A percentile compares a stretch with the other conserved stretches of the same genome.
Evolutionary conservation across 2,797 vertebrate species (phyloP).

Genomic region (Eremophila alpestris): DNA sequence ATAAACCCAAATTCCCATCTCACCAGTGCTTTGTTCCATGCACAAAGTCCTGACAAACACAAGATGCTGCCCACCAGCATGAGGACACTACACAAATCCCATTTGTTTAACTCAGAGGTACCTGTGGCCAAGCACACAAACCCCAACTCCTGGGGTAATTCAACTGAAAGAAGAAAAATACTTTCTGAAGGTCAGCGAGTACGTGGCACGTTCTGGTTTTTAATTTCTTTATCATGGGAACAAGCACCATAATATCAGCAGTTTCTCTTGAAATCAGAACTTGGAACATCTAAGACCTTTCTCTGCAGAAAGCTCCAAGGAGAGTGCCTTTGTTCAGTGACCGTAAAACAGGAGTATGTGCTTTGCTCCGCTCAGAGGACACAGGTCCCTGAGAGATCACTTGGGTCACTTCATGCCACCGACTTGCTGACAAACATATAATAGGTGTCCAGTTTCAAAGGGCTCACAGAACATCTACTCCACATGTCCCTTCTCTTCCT

Average conservation of each 20-base stretch:
- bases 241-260: neutral
- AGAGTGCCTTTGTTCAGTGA: slow-evolving; percentile 8
- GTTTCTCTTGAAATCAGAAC: neutral
- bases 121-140: neutral
- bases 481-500: neutral
- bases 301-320: neutral
- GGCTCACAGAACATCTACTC: slow-evolving; percentile 13
- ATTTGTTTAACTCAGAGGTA: neutral
- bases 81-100: neutral
- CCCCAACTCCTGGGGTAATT: neutral
- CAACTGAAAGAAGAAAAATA: neutral
- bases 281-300: neutral
- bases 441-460: slow-evolving; percentile 63
- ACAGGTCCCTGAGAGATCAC: neutral
- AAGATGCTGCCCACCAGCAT: neutral
- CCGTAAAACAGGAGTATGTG: neutral
- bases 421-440: slow-evolving; percentile 37
- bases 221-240: neutral
- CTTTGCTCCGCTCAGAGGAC: neutral
- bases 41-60: neutral
- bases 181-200: neutral
- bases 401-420: slow-evolving; percentile 40
- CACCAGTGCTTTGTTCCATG: neutral
- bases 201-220: neutral
- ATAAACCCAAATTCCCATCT: neutral